Percentiles rank a stretch among this genome's conserved stretches.
phyloP scores from a whole-genome alignment of 2,888 invertebrate species.

The Carterocephalus palaemon region DNA sequence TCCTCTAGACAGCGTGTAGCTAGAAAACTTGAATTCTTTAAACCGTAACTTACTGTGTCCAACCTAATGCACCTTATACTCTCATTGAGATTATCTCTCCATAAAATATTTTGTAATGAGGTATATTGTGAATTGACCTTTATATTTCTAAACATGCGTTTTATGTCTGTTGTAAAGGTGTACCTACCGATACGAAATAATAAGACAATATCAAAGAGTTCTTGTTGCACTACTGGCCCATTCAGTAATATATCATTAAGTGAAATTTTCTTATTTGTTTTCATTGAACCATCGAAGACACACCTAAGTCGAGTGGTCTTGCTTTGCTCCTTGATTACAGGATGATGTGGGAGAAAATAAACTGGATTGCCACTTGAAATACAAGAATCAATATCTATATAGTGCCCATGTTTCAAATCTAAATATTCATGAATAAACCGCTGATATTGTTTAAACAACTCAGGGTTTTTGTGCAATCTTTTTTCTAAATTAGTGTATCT shows the following conservation, averaged over 20 bases:
- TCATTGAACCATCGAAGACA: conserved; percentile 16
- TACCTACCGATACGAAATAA: conserved; percentile 23
- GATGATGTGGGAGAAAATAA: conserved; percentile 15
- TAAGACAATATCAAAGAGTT: conserved; percentile 30
- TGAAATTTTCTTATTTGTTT: conserved; percentile 20
- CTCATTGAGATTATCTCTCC: conserved; percentile 25
- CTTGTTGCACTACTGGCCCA: conserved; percentile 26
- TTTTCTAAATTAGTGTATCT: conserved; percentile 30
- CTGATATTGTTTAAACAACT: conserved; percentile 10
- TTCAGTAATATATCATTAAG: conserved; percentile 23
- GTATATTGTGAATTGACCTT: conserved; percentile 4
- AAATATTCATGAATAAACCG: conserved; percentile 21
- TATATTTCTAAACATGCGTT: conserved; percentile 30
- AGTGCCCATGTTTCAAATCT: conserved; percentile 5
- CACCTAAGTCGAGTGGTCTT: conserved; percentile 10
- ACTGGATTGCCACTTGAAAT: background rate
- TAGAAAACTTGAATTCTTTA: conserved; percentile 28
- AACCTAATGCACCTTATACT: conserved; percentile 26
- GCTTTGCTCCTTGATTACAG: background rate
- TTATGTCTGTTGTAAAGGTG: conserved; percentile 28
- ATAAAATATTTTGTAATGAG: conserved; percentile 32
- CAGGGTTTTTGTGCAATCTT: conserved; percentile 6
- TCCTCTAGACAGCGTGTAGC: conserved; percentile 29
- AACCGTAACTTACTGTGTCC: conserved; percentile 32
- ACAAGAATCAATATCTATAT: conserved; percentile 7